Evolutionary conservation across 2,888 invertebrate species (phyloP).

Genomic region (Tridacna crocea): DNA sequence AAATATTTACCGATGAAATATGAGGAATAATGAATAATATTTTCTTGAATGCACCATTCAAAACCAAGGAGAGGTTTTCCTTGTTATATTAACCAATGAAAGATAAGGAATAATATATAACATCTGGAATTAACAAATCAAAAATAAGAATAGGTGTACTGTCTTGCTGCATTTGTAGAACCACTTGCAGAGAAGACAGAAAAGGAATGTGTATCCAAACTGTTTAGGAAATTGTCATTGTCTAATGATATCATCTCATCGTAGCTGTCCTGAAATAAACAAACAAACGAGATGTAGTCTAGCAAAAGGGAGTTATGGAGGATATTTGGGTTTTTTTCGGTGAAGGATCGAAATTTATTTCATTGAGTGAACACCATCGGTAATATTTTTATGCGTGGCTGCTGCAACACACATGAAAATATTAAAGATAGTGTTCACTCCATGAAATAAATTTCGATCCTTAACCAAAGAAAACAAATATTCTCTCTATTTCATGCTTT

Average conservation of each 20-base stretch:
- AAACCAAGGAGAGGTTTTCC: not conserved
- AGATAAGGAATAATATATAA: not conserved
- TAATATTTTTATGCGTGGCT: no score
- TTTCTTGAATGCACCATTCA: not conserved
- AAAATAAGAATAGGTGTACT: constrained; percentile 63
- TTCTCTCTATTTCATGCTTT: no score
- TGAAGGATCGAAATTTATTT: no score
- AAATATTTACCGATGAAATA: not conserved
- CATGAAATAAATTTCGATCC: no score
- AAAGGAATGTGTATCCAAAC: constrained; percentile 94
- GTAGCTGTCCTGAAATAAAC: constrained; percentile 91
- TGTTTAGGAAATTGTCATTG: constrained; percentile 96
- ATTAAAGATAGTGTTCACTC: no score
- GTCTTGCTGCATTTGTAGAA: constrained; percentile 46
- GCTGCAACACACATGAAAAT: no score
- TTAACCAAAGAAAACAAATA: no score
- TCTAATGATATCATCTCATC: constrained; percentile 97
- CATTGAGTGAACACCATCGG: no score
- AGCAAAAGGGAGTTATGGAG: no score
- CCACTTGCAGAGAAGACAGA: constrained; percentile 89
- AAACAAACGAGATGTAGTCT: not conserved
- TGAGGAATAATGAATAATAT: not conserved
- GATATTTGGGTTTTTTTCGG: no score
- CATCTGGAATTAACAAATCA: constrained; percentile 23
- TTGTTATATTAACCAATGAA: not conserved